Evolutionary conservation across 1,140 invertebrate species (phyloP).

Genomic region (Cotesia vestalis): DNA sequence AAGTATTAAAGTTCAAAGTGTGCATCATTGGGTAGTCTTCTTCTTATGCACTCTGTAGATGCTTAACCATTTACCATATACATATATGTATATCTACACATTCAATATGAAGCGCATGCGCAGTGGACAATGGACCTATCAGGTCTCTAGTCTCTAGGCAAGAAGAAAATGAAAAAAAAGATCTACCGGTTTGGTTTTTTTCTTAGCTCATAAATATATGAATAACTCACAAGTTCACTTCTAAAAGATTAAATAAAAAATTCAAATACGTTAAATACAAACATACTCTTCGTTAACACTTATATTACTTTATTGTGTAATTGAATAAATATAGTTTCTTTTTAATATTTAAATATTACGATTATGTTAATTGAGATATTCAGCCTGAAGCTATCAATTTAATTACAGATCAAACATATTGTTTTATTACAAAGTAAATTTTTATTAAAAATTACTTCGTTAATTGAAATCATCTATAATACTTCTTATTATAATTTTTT

Average conservation of each 20-base stretch:
- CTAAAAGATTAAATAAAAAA: background rate
- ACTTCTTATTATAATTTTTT: background rate
- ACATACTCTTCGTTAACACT: background rate
- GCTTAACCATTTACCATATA: slow-evolving; percentile 5
- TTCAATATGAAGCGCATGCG: background rate
- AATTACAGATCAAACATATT: too few relatives aligned
- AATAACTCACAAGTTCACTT: slow-evolving; percentile 15
- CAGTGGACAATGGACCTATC: slow-evolving; percentile 1
- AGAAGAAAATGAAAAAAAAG: slow-evolving; percentile 9
- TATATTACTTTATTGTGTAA: background rate
- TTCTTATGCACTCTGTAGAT: background rate
- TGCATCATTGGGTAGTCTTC: background rate
- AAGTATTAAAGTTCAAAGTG: slow-evolving; percentile 5
- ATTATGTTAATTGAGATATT: background rate
- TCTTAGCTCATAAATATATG: background rate
- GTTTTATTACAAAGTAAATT: too few relatives aligned
- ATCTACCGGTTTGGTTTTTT: slow-evolving; percentile 29
- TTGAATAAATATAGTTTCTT: background rate
- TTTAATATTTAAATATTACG: slow-evolving; percentile 3
- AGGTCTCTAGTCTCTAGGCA: background rate
- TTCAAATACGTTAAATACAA: background rate
- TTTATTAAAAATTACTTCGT: background rate
- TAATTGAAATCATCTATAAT: background rate
- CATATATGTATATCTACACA: background rate
- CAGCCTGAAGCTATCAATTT: too few relatives aligned